Evolutionary conservation across 2,113 vertebrate genomes (phyloP).

Genomic region (Hassar affinis): DNA sequence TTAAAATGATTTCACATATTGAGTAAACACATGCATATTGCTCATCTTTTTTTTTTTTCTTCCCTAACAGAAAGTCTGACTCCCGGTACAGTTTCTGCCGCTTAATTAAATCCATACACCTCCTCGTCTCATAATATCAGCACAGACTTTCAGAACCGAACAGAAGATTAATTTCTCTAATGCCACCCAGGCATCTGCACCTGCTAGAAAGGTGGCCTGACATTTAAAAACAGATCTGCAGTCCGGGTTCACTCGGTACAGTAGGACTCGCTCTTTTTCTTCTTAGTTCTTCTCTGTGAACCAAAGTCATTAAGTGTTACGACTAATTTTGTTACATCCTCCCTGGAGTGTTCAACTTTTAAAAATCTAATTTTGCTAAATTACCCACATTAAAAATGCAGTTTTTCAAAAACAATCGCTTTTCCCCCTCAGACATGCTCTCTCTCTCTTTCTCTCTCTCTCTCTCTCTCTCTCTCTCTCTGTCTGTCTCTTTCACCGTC

Average conservation of each 20-base stretch:
- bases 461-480: constrained; percentile 15
- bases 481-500: constrained; percentile 45
- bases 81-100: neutral
- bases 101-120: constrained; percentile 17
- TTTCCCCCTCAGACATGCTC: constrained; percentile 56
- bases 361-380: constrained; percentile 70
- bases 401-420: constrained; percentile 67
- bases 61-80: constrained; percentile 4
- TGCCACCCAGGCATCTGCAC: constrained; percentile 28
- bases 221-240: constrained; percentile 36
- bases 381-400: constrained; percentile 67
- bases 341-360: constrained; percentile 63
- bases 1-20: constrained; percentile 19
- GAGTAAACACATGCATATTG: constrained; percentile 39
- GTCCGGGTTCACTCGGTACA: constrained; percentile 15
- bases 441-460: constrained; percentile 13
- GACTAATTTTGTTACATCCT: constrained; percentile 58
- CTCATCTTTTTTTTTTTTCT: constrained; percentile 5
- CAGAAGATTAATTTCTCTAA: constrained; percentile 16
- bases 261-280: constrained; percentile 11
- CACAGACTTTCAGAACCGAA: constrained; percentile 16
- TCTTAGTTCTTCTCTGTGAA: constrained; percentile 43
- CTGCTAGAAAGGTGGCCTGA: constrained; percentile 34
- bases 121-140: neutral
- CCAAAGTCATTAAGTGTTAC: constrained; percentile 54